phyloP scores from a whole-genome alignment of 2,888 invertebrate genomes.

The Campoplex nolae region DNA sequence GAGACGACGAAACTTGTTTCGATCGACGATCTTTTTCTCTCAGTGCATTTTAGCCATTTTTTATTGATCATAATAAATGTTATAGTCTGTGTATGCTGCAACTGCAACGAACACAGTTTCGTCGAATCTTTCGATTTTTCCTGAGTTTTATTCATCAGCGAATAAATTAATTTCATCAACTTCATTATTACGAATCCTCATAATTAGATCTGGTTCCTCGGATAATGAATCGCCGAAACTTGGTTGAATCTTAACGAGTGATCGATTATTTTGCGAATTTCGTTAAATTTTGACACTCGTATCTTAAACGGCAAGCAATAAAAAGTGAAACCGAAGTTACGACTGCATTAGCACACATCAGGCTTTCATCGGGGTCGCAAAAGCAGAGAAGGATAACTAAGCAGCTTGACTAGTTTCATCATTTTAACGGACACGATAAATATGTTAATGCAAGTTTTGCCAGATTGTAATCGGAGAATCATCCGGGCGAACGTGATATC shows the following conservation, averaged over 20 bases:
- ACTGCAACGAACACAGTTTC: no score
- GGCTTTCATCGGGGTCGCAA: not conserved
- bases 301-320: constrained; percentile 7
- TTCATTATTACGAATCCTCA: no score
- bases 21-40: no score
- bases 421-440: constrained; percentile 54
- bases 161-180: no score
- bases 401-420: constrained; percentile 61
- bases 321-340: constrained; percentile 59
- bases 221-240: not conserved
- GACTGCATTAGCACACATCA: constrained; percentile 3
- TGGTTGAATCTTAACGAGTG: not conserved
- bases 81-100: no score
- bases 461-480: constrained; percentile 66
- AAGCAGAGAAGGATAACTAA: not conserved
- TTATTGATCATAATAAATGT: no score
- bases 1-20: no score
- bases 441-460: constrained; percentile 62
- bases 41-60: no score
- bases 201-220: not conserved
- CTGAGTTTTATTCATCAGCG: no score
- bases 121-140: no score
- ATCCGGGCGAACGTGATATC: constrained; percentile 61
- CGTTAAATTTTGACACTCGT: constrained; percentile 11
- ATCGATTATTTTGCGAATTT: not conserved